Evolutionary conservation across 2,888 invertebrate genomes (phyloP).

Genomic region (Caenorhabditis doughertyi): DNA sequence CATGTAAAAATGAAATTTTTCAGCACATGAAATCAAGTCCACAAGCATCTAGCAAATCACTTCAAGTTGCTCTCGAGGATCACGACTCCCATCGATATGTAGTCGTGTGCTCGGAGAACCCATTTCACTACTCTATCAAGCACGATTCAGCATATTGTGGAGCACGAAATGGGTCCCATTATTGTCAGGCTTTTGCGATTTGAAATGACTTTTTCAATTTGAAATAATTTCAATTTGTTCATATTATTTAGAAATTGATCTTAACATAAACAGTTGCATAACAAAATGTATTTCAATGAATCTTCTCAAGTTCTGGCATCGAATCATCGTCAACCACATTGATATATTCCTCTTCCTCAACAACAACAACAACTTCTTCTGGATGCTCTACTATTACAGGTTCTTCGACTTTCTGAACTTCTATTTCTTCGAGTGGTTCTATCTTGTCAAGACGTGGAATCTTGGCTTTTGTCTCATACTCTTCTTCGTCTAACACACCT

Average conservation of each 20-base stretch:
- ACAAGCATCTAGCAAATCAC: slow-evolving; percentile 36
- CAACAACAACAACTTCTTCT: neutral
- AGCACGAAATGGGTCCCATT: slow-evolving; percentile 61
- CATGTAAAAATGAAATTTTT: too few relatives aligned
- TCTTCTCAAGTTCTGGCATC: slow-evolving; percentile 11
- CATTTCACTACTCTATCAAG: slow-evolving; percentile 53
- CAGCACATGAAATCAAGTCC: slow-evolving; percentile 44
- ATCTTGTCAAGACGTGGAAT: neutral
- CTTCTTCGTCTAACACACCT: neutral
- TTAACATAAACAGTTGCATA: too few relatives aligned
- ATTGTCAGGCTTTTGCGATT: slow-evolving; percentile 64
- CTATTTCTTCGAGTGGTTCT: neutral
- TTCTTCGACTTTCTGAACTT: neutral
- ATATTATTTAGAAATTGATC: neutral
- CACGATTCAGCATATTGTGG: slow-evolving; percentile 64
- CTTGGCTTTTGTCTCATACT: neutral
- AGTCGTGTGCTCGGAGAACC: slow-evolving; percentile 56
- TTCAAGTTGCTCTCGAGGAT: slow-evolving; percentile 51
- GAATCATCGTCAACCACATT: slow-evolving; percentile 44
- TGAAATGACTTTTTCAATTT: neutral
- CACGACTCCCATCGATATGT: slow-evolving; percentile 52
- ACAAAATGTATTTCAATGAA: too few relatives aligned
- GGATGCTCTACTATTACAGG: neutral
- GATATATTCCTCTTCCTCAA: slow-evolving; percentile 34
- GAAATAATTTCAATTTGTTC: neutral